Base-by-base conservation (phyloP, 2,888 invertebrate species). In the Eupithecia centaureata region DNA sequence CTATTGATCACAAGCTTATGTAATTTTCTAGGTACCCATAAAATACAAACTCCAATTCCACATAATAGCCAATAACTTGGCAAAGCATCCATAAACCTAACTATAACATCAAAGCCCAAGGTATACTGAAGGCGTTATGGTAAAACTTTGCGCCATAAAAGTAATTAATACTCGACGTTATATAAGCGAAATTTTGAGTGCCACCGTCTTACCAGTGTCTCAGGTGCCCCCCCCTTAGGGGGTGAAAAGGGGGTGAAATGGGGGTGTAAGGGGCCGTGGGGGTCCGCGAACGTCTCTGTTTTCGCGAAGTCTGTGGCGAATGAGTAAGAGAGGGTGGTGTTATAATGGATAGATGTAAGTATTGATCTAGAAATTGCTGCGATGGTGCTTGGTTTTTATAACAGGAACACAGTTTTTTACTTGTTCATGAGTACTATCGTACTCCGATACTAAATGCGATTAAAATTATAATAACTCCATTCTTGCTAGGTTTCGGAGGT, bases 151-250 rank as follows among this genome's bases (percentile, higher is more conserved):
- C 65, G 61, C 73, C 68, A 73, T 78, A 80, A 81, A 83, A 81
- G 81, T 82, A 82, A 82, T 84, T 83, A 83, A 83, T 85, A 76
- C 78, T 70, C 73, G 65, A 63, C 67, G 73, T 77, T 79, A 78
- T 82, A 82, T 78, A 81, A 81, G 81, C 80, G 82, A 83, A 86
- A 85, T 82, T 86, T 85, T 85, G 84, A 86, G 85, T 83, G 85
- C 81, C 76, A 74, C 64, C 85, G 82, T 84, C 85, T 85, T 85
- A 78, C 75, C 79, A 77, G 78, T 76, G 86, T 86, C 86, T 86
- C 86, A 85, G 86, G 86, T 85, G 57, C 63, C 66, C 25, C 80
- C 65, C 47, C 58, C 67, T 51, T 51, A 56, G 30, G 56, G 71
- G 65, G 52, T 68, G 38, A 70, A 22, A 42, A 27, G 61, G 73